phyloP scores from a whole-genome alignment of 1,140 invertebrate species.

The Colletes latitarsis region DNA sequence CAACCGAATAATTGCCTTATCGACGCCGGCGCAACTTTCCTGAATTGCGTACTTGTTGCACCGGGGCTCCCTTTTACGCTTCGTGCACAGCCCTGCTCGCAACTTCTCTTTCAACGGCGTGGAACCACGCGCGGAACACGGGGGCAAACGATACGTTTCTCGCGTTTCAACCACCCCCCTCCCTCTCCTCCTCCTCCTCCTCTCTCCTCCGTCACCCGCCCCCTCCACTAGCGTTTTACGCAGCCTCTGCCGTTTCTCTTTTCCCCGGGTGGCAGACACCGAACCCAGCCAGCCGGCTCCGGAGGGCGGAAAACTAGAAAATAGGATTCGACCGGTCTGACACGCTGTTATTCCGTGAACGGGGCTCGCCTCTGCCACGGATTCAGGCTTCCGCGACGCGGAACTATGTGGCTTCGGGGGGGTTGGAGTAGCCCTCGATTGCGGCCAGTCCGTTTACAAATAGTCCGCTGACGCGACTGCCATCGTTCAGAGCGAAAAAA shows the following conservation, averaged over 20 bases:
- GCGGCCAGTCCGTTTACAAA: constrained; percentile 29
- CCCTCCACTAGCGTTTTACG: too few relatives aligned
- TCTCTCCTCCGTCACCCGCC: too few relatives aligned
- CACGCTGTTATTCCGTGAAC: neutral
- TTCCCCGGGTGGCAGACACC: too few relatives aligned
- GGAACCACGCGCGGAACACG: constrained; percentile 41
- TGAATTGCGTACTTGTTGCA: constrained; percentile 68
- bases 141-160: constrained; percentile 51
- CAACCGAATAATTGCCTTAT: constrained; percentile 67
- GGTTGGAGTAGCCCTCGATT: constrained; percentile 6
- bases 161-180: constrained; percentile 47
- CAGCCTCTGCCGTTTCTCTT: too few relatives aligned
- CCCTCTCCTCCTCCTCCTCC: neutral
- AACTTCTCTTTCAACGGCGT: constrained; percentile 45
- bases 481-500: neutral
- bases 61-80: constrained; percentile 38
- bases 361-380: neutral
- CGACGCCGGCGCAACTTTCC: constrained; percentile 64
- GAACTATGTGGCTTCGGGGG: constrained; percentile 19
- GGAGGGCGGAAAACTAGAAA: constrained; percentile 36
- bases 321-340: constrained; percentile 35
- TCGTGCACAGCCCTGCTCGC: constrained; percentile 21
- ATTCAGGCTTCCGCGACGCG: constrained; percentile 5
- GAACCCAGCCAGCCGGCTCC: constrained; percentile 2
- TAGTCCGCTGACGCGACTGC: constrained; percentile 2